Percentiles rank a stretch among this genome's conserved stretches.
Conservation (phyloP, 2,888 invertebrate species). For the Orchesellides sinensis region DNA sequence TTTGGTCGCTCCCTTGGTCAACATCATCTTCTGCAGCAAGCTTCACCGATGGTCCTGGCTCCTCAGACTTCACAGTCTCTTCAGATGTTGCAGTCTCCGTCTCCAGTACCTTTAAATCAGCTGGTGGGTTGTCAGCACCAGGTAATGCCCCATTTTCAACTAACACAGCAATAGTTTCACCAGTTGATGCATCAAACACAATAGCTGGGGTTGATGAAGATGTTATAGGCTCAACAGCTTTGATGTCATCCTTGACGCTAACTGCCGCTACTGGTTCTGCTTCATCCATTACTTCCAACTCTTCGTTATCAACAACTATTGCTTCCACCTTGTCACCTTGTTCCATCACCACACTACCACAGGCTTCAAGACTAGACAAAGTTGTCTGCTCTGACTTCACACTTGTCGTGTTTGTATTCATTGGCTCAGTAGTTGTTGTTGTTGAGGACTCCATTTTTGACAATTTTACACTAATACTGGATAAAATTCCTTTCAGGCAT, state of each 20-base stretch:
- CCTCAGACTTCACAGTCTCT: not conserved
- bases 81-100: slow-evolving; percentile 47
- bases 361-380: not conserved
- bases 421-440: no score
- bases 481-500: no score
- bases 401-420: not conserved
- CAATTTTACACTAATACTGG: no score
- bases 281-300: not conserved
- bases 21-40: no score
- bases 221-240: no score
- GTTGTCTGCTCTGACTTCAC: not conserved
- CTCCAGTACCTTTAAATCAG: not conserved
- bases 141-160: not conserved
- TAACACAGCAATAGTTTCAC: not conserved
- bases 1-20: no score
- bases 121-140: no score
- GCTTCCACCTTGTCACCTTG: not conserved
- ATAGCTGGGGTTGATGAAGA: not conserved
- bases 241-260: no score
- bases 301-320: no score
- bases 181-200: not conserved
- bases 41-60: no score
- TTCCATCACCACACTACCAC: not conserved
- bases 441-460: no score
- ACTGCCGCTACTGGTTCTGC: not conserved